phyloP scores from a whole-genome alignment of 2,888 invertebrate species.

The Habrosyne pyritoides region DNA sequence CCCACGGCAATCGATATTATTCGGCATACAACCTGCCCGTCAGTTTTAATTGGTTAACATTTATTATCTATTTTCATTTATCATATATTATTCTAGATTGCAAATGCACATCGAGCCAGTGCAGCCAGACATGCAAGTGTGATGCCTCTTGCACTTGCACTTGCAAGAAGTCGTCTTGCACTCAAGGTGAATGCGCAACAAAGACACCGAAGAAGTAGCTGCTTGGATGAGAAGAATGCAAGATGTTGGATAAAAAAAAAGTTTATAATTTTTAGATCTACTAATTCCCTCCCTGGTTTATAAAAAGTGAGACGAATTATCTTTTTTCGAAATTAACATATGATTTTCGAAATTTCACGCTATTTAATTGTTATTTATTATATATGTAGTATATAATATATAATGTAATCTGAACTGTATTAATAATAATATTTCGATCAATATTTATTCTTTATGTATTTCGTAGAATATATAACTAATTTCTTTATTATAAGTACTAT shows the following conservation, averaged over 20 bases:
- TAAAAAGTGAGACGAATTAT: too few species aligned
- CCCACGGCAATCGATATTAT: too few species aligned
- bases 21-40: too few species aligned
- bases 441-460: not conserved
- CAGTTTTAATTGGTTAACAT: too few species aligned
- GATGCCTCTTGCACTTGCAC: constrained; percentile 71
- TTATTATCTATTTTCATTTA: constrained; percentile 9
- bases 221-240: not conserved
- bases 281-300: too few species aligned
- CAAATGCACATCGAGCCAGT: constrained; percentile 71
- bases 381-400: too few species aligned
- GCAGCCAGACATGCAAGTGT: constrained; percentile 70
- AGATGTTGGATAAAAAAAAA: not conserved
- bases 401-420: too few species aligned
- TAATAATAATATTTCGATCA: too few species aligned
- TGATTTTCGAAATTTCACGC: too few species aligned
- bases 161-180: constrained; percentile 53
- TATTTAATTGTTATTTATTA: too few species aligned
- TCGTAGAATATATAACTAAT: not conserved
- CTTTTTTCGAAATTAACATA: too few species aligned
- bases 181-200: constrained; percentile 35
- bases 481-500: too few species aligned
- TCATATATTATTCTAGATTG: constrained; percentile 58
- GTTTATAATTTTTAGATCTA: not conserved
- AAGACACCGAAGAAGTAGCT: constrained; percentile 60